Evolutionary conservation across 2,113 vertebrate genomes (phyloP), one percentile per base, ranked within the genome.

Genomic region (Heterotis niloticus): DNA sequence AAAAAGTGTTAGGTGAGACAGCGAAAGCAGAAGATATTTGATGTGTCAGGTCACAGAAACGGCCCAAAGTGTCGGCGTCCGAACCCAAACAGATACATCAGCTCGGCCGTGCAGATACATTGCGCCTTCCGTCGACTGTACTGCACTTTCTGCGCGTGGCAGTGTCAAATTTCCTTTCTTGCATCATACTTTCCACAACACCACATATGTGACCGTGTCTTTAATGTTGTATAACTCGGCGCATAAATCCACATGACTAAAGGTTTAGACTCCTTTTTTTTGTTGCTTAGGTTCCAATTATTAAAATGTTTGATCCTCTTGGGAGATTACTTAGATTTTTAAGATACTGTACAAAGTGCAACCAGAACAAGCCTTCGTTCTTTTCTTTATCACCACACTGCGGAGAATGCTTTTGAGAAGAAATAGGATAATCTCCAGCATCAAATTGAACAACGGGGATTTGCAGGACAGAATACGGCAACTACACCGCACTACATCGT

Each of bases 401-500:
- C 76, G 54, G 57, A 77, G 72, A 78, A 71, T 69, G 24, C 20
- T 67, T 26, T 28, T 59, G 9, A 44, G 34, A 10, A 5, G 60
- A 64, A 80, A 79, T 68, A 75, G 60, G 17, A 52, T 29, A 80
- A 68, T 17, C 10, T 44, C 28, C 51, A 34, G 1, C n/a, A 20
- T 56, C 26, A 52, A 67, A 28, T 78, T 24, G 12, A 28, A 78
- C 34, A 44, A 56, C n/a, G 54, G n/a, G 60, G 44, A 34, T 54
- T 28, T 23, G 13, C 20, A 16, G n/a, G 10, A 12, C 26, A 71
- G 67, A 29, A 81, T 65, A n/a, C 64, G 78, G 10, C 23, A 60
- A 66, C 70, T 59, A n/a, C 34, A 72, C 44, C 65, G 18, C 78
- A 82, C 80, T 65, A 62, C 65, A 67, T 44, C 76, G 78, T 85